Percentiles rank a stretch among this genome's conserved stretches.
phyloP scores from a whole-genome alignment of 1,140 invertebrate genomes.

The Dreissena polymorpha region DNA sequence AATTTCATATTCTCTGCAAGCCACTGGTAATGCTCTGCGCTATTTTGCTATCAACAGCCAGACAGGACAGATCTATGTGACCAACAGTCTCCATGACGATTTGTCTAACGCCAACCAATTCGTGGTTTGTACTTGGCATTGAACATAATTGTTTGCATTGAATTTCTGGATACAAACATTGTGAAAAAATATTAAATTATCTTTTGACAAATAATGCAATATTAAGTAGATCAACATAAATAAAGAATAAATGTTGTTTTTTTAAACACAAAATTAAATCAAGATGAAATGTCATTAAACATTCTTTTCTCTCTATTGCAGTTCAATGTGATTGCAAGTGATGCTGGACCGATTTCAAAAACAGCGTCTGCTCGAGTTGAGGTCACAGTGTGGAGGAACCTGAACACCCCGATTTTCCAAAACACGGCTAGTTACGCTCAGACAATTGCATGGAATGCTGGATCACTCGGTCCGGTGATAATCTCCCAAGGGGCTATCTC shows the following conservation, averaged over 20 bases:
- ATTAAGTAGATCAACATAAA: not conserved
- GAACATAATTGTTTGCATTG: too few relatives aligned
- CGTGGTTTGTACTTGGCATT: too few relatives aligned
- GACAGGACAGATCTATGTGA: conserved; percentile 20
- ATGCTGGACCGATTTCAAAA: conserved; percentile 59
- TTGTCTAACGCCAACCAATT: not conserved
- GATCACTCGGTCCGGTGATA: not conserved
- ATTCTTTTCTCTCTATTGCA: conserved; percentile 29
- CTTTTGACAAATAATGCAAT: too few relatives aligned
- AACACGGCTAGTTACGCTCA: conserved; percentile 11
- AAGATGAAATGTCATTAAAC: not conserved
- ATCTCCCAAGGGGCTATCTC: conserved; percentile 13
- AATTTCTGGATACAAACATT: too few relatives aligned
- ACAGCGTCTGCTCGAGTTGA: conserved; percentile 46
- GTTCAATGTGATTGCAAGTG: conserved; percentile 61
- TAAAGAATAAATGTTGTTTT: conserved; percentile 8
- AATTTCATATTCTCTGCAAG: conserved; percentile 55
- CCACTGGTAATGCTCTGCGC: not conserved
- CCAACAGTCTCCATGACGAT: conserved; percentile 23
- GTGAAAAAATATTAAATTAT: too few relatives aligned
- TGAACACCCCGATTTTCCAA: conserved; percentile 87
- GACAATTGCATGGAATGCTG: conserved; percentile 11
- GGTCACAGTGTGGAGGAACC: conserved; percentile 83
- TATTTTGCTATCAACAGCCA: conserved; percentile 30
- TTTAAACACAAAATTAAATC: not conserved